phyloP scores from a whole-genome alignment of 1,140 invertebrate genomes.

The Aphaenogaster ashmeadi region DNA sequence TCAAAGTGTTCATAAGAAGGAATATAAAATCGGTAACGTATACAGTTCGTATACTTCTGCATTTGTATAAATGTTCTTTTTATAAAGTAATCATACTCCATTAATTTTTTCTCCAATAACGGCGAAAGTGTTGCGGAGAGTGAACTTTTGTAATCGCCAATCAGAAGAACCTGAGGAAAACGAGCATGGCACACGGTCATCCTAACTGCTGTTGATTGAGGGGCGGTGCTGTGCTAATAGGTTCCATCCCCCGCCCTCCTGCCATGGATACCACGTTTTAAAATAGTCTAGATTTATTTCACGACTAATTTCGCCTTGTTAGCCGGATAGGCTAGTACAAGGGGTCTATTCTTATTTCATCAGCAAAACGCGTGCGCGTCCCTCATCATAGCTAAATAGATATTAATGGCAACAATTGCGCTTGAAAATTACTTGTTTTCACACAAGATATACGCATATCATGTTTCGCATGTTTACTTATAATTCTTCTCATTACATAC shows the following conservation, averaged over 20 bases:
- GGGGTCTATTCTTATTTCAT: conserved; percentile 44
- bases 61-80: not conserved
- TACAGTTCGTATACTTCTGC: not conserved
- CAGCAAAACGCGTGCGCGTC: conserved; percentile 36
- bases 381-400: conserved; percentile 45
- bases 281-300: conserved; percentile 74
- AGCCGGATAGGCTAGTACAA: conserved; percentile 53
- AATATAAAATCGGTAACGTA: not conserved
- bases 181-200: conserved; percentile 48
- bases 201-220: conserved; percentile 71
- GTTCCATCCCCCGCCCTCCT: conserved; percentile 69
- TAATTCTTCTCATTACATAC: not conserved
- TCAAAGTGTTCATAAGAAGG: not conserved
- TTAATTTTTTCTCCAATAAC: not conserved
- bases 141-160: conserved; percentile 6
- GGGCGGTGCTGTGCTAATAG: conserved; percentile 76
- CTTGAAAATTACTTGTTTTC: conserved; percentile 10
- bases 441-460: conserved; percentile 2
- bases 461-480: not conserved
- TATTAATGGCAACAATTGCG: conserved; percentile 14
- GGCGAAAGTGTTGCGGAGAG: not conserved
- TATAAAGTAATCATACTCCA: not conserved
- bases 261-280: conserved; percentile 42
- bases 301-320: conserved; percentile 76
- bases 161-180: conserved; percentile 33